A percentile compares a stretch with the other conserved stretches of the same genome.
Conservation (phyloP, 2,113 vertebrate species). For the Cyprinodon variegatus region DNA sequence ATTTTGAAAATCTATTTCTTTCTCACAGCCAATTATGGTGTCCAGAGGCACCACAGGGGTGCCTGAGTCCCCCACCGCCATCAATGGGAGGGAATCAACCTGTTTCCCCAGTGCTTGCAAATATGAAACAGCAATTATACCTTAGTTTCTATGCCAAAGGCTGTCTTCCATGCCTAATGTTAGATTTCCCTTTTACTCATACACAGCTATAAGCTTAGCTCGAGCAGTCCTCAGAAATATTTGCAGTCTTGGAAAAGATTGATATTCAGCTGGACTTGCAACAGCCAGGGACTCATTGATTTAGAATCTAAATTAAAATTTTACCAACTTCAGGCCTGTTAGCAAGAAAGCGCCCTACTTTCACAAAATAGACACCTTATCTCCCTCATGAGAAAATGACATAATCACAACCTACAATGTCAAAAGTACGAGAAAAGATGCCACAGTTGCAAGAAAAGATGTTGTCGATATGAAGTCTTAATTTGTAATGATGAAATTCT, state of each 20-base stretch:
- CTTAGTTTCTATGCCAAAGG: slow-evolving; percentile 47
- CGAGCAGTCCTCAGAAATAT: neutral
- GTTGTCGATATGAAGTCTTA: no score
- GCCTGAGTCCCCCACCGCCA: slow-evolving; percentile 32
- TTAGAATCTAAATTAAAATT: neutral
- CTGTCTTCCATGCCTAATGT: slow-evolving; percentile 38
- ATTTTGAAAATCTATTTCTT: slow-evolving; percentile 75
- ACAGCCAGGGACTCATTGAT: neutral
- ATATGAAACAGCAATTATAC: slow-evolving; percentile 76
- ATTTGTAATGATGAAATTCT: no score
- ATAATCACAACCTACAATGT: no score
- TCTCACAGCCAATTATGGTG: slow-evolving; percentile 74
- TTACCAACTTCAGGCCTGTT: neutral
- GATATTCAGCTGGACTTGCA: neutral
- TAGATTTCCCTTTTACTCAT: slow-evolving; percentile 40
- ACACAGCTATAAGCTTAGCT: slow-evolving; percentile 25
- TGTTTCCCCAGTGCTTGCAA: slow-evolving; percentile 58
- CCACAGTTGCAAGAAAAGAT: no score
- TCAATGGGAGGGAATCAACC: slow-evolving; percentile 57
- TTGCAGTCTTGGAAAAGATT: neutral
- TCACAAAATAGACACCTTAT: no score
- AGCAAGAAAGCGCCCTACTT: neutral
- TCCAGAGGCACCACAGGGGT: slow-evolving; percentile 70
- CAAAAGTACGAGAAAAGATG: no score
- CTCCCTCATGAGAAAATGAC: no score